These are phyloP conservation scores for Megathymus violae DNA, from an alignment of 1,140 invertebrate species.

Conservation along the genomic window DNA sequence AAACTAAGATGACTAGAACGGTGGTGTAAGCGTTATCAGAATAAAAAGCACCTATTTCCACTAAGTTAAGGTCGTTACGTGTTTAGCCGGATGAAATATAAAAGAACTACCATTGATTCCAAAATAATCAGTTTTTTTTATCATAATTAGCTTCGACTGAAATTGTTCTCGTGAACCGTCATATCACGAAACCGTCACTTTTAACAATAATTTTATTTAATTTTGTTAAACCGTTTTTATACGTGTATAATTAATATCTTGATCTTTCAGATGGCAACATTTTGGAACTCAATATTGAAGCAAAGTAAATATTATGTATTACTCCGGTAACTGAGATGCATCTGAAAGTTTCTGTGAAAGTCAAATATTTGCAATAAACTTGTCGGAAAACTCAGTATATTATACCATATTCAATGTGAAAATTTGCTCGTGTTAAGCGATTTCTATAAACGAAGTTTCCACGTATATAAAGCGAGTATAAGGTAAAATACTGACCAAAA, in stretches of 20 bases:
- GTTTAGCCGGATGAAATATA: no score
- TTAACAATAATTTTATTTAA: no score
- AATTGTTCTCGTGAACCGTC: no score
- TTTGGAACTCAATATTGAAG: slow-evolving; percentile 7
- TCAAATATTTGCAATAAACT: slow-evolving; percentile 29
- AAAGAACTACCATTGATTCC: no score
- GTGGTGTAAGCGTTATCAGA: no score
- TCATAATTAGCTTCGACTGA: no score
- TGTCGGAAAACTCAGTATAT: slow-evolving; percentile 26
- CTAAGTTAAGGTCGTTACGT: no score
- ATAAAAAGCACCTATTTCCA: no score
- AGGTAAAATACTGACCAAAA: background rate
- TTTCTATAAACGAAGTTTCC: slow-evolving; percentile 14
- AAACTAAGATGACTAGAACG: no score
- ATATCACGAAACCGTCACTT: no score
- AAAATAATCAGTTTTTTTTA: no score
- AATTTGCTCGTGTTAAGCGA: slow-evolving; percentile 17
- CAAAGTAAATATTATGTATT: slow-evolving; percentile 18
- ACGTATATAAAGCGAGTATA: background rate
- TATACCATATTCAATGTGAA: slow-evolving; percentile 16
- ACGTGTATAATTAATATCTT: slow-evolving; percentile 23
- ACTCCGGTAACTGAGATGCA: slow-evolving; percentile 20
- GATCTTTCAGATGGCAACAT: background rate
- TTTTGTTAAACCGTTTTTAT: no score
- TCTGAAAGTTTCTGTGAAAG: slow-evolving; percentile 6